Base-by-base conservation (phyloP, 1,140 invertebrate genomes). In the Bombyx mori region DNA sequence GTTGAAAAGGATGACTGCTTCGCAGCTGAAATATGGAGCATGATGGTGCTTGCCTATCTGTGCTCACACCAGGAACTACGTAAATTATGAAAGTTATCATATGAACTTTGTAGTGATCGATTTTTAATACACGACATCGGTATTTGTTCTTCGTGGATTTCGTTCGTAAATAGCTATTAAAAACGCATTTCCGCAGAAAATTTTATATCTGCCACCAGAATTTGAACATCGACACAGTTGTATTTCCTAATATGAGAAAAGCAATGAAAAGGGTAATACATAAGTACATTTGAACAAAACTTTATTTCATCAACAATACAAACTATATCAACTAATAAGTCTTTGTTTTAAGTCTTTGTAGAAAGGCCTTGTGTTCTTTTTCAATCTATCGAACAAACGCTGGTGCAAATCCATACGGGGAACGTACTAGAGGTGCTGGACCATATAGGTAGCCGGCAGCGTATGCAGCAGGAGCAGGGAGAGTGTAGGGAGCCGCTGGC, bases 321-420 rank as follows among this genome's bases (percentile, higher is more conserved):
- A 68, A 67, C 66, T 62, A 60, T 57, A 68, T 68, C 63, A 66
- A 64, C 44, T 57, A 59, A 47, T 47, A 53, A 68, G 44, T 65
- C 49, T 58, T 59, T 60, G 42, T 58, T 58, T 56, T n/a, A 74
- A 69, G 73, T 79, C 71, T 75, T 77, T 73, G 53, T 52, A 78
- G 76, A 75, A 86, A 80, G 78, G 76, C 73, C 73, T 57, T 62
- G 61, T 67, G 58, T 80, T 79, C 64, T 71, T 69, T 82, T 35
- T 71, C 63, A 82, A 73, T 79, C 82, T 86, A 86, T 78, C 83
- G 81, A 52, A 86, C 81, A 63, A 75, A 84, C 3, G 83, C 79
- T 70, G 82, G 79, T 49, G 73, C 71, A 22, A 73, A 63, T 44
- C 75, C 76, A 50, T 69, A 76, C 2, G 81, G 69, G 2, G 77